Conservation (phyloP, 2,797 vertebrate genomes). For the Pangasius macronema region DNA sequence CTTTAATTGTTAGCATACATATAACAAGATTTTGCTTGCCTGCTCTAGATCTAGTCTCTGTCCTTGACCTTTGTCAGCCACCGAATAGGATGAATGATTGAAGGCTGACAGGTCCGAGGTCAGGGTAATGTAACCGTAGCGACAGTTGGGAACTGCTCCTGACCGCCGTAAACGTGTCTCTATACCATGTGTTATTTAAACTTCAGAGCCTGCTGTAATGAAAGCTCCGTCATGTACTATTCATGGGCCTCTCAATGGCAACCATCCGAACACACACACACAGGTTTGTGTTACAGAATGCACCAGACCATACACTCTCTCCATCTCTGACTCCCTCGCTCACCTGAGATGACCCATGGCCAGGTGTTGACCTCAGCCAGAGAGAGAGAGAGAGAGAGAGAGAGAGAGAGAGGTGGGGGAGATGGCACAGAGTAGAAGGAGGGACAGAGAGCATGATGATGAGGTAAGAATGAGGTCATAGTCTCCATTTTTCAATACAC, state of each 20-base stretch:
- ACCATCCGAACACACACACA: conserved; percentile 41
- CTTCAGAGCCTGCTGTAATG: conserved; percentile 70
- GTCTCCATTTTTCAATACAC: neutral
- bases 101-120: conserved; percentile 74
- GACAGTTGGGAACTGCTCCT: conserved; percentile 71
- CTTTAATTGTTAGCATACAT: conserved; percentile 1
- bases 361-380: conserved; percentile 41
- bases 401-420: neutral
- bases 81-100: conserved; percentile 64
- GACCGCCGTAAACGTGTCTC: conserved; percentile 78
- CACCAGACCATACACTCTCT: conserved; percentile 53
- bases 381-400: conserved; percentile 2
- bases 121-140: conserved; percentile 73
- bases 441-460: neutral
- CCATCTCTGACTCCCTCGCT: conserved; percentile 52
- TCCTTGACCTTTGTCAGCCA: conserved; percentile 61
- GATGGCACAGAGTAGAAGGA: neutral
- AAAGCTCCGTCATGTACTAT: conserved; percentile 79
- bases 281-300: conserved; percentile 51
- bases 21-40: conserved; percentile 44
- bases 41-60: conserved; percentile 63
- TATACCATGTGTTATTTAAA: conserved; percentile 76
- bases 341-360: conserved; percentile 56
- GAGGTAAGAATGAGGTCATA: conserved; percentile 13
- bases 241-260: conserved; percentile 68